Evolutionary conservation across 1,140 invertebrate genomes (phyloP).

Genomic region (Protaetia brevitarsis): DNA sequence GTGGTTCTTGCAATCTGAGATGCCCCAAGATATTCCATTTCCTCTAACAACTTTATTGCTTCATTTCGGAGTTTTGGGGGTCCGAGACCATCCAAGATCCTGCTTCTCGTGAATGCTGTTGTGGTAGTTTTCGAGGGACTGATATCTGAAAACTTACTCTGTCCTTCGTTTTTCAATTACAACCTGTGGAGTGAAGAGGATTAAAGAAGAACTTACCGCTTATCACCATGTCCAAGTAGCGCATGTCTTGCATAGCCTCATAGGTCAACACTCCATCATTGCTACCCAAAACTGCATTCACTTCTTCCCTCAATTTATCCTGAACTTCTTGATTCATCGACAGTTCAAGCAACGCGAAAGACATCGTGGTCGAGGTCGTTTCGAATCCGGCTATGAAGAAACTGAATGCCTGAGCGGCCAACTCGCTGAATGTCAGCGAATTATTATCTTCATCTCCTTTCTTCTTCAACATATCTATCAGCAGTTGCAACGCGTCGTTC

Average conservation of each 20-base stretch:
- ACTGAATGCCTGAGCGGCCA: constrained; percentile 24
- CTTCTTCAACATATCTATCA: constrained; percentile 25
- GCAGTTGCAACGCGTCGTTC: constrained; percentile 34
- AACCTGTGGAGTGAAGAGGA: too few species aligned
- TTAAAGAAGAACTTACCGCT: constrained; percentile 52
- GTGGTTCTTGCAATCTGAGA: too few species aligned
- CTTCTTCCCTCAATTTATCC: constrained; percentile 48
- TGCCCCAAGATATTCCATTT: too few species aligned
- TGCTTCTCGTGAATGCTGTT: too few species aligned
- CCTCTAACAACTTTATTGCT: too few species aligned
- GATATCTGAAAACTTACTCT: too few species aligned
- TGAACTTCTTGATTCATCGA: constrained; percentile 50
- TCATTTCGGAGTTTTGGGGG: too few species aligned
- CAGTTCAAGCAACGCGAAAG: constrained; percentile 51
- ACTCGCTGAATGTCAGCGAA: background rate
- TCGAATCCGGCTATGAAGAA: constrained; percentile 52
- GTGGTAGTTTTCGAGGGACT: too few species aligned
- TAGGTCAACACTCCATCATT: constrained; percentile 53
- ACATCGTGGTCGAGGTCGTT: constrained; percentile 49
- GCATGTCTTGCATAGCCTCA: constrained; percentile 55
- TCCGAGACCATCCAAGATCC: too few species aligned
- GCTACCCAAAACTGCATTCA: constrained; percentile 47
- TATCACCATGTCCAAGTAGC: constrained; percentile 35
- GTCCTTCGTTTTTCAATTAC: too few species aligned
- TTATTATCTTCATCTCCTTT: background rate